Percentiles rank a stretch among this genome's conserved stretches.
phyloP scores from a whole-genome alignment of 2,113 vertebrate genomes.

The Saguinus midas region DNA sequence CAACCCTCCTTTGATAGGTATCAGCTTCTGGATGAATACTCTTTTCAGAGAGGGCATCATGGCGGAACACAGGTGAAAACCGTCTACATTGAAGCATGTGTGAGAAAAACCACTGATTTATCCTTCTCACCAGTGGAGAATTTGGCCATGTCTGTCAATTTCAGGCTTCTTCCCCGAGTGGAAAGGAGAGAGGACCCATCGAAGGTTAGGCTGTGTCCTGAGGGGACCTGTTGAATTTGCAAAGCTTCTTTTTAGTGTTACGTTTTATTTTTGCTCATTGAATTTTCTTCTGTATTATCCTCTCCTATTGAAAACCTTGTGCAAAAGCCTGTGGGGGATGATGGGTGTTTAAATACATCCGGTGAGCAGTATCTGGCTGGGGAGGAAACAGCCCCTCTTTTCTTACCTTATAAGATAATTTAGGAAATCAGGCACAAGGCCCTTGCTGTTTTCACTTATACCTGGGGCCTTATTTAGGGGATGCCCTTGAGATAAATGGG shows the following conservation, averaged over 20 bases:
- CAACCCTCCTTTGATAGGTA: background rate
- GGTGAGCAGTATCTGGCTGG: background rate
- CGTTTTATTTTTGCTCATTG: background rate
- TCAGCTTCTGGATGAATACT: background rate
- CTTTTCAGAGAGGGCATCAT: background rate
- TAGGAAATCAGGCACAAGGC: background rate
- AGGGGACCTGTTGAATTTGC: background rate
- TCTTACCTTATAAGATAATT: background rate
- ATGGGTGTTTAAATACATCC: too few species aligned
- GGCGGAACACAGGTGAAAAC: background rate
- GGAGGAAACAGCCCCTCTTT: background rate
- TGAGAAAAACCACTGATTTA: background rate
- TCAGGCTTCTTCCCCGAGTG: background rate
- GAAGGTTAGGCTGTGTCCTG: background rate
- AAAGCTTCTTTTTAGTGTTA: background rate
- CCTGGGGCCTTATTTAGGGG: background rate
- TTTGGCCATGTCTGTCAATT: background rate
- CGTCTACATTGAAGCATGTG: background rate
- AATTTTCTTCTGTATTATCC: background rate
- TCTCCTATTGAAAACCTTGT: background rate
- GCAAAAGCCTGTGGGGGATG: rapidly evolving
- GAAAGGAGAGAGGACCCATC: background rate
- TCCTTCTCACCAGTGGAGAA: background rate
- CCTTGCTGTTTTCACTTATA: rapidly evolving
- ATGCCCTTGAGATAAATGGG: too few species aligned